Evolutionary conservation across 2,113 vertebrate genomes (phyloP), one percentile per base, ranked within the genome.

Genomic region (Alligator sinensis): DNA sequence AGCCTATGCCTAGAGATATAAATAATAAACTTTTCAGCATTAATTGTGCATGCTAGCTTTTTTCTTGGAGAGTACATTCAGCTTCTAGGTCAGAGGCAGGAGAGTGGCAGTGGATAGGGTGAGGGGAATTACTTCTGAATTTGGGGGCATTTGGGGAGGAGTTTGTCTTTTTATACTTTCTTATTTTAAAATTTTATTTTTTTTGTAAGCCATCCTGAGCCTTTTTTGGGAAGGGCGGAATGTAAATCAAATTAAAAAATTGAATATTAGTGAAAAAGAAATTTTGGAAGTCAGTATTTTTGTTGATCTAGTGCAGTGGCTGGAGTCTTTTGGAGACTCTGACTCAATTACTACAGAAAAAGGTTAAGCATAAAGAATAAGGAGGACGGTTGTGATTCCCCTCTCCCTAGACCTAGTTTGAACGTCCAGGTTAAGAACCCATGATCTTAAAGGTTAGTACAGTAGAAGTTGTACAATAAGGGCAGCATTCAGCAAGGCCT

Each of bases 21-120:
- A 86, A 30, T 62, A 72, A 81, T 86, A 95, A 87, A 79, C 34
- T 75, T 85, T 91, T 94, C 60, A 68, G 66, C 77, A 19, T 93
- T 94, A 90, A 72, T 82, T 88, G 0, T 54, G 16, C 27, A 28
- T 81, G 21, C 74, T 87, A 47, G 25, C 4, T 89, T 95, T 83
- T 47, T 94, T 81, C 78, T 85, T 83, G 60, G 60, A 93, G 84
- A 85, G 76, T 77, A 62, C 8, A 3, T 3, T 47, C 47, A 47
- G 1, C 77, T 80, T 91, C 14, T 27, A 47, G 64, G 0, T 47
- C 47, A 47, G 47, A 54, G n/a, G 15, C 83, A 76, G 16, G 11
- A 47, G 62, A n/a, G 16, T 38, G 12, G 13, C 15, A 78, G 75
- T 64, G 57, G 47, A 9, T 47, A 47, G 47, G 47, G 47, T 47